phyloP scores from a whole-genome alignment of 2,888 invertebrate genomes.

The Anaspis maculata region DNA sequence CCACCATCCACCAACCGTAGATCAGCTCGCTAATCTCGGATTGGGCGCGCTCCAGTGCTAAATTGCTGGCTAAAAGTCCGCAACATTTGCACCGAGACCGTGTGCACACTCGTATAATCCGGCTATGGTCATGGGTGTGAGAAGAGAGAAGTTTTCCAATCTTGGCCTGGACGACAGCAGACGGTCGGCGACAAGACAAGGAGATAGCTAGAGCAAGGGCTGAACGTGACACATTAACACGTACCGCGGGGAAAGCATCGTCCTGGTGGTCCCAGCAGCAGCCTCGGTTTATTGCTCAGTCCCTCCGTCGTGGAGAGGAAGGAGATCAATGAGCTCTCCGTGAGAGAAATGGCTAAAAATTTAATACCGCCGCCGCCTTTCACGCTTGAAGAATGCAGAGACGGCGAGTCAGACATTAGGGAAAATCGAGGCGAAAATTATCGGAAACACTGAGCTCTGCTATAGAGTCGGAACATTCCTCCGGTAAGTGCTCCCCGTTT shows the following conservation, averaged over 20 bases:
- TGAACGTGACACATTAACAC: constrained; percentile 42
- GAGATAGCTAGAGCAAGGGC: constrained; percentile 32
- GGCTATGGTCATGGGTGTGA: no score
- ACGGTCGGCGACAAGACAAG: constrained; percentile 22
- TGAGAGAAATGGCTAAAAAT: constrained; percentile 36
- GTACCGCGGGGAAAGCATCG: constrained; percentile 26
- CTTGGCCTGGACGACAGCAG: constrained; percentile 29
- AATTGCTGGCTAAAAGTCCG: not conserved
- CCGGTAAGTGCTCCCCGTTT: constrained; percentile 3
- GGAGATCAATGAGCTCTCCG: constrained; percentile 34
- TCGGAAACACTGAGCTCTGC: no score
- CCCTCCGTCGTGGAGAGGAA: no score
- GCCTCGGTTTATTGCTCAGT: constrained; percentile 17
- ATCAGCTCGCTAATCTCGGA: constrained; percentile 1
- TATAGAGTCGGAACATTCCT: no score
- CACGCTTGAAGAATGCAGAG: constrained; percentile 1
- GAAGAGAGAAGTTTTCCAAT: constrained; percentile 41
- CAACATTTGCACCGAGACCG: no score
- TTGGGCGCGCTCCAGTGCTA: not conserved
- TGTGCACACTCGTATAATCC: no score
- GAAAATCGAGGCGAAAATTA: no score
- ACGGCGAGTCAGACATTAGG: constrained; percentile 5
- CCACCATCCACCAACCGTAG: no score
- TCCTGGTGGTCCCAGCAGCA: no score
- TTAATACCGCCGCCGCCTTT: constrained; percentile 24